Conservation (phyloP, 2,797 vertebrate genomes). For the Valencia hispanica region DNA sequence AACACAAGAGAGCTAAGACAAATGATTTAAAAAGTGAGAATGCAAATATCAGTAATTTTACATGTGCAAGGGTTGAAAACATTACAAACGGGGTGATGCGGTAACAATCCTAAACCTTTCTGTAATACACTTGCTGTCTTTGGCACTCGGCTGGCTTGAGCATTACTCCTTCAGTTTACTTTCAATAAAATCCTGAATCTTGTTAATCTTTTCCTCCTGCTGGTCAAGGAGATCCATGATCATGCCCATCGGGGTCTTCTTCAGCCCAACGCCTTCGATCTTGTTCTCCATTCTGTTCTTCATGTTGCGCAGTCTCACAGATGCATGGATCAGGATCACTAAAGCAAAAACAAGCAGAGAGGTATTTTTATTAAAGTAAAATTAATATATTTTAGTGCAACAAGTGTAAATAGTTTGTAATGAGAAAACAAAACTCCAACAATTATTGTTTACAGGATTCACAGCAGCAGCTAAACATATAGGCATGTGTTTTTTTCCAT, state of each 20-base stretch:
- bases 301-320: slow-evolving; percentile 92
- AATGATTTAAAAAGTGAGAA: slow-evolving; percentile 36
- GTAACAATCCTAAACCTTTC: slow-evolving; percentile 28
- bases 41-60: slow-evolving; percentile 46
- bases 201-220: slow-evolving; percentile 92
- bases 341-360: not conserved
- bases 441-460: not conserved
- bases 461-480: slow-evolving; percentile 23
- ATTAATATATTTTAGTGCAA: not conserved
- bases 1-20: slow-evolving; percentile 14
- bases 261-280: slow-evolving; percentile 91
- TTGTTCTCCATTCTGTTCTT: slow-evolving; percentile 98
- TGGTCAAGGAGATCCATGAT: slow-evolving; percentile 95
- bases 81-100: slow-evolving; percentile 19
- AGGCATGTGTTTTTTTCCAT: slow-evolving; percentile 45
- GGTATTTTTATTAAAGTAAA: not conserved
- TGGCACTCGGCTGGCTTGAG: slow-evolving; percentile 14
- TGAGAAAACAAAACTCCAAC: slow-evolving; percentile 30
- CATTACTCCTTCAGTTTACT: slow-evolving; percentile 87
- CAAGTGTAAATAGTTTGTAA: not conserved
- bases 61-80: slow-evolving; percentile 21
- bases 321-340: slow-evolving; percentile 97
- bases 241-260: slow-evolving; percentile 96
- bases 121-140: slow-evolving; percentile 22
- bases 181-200: slow-evolving; percentile 91